phyloP scores from a whole-genome alignment of 2,113 vertebrate genomes.

The Larimichthys polyactis region DNA sequence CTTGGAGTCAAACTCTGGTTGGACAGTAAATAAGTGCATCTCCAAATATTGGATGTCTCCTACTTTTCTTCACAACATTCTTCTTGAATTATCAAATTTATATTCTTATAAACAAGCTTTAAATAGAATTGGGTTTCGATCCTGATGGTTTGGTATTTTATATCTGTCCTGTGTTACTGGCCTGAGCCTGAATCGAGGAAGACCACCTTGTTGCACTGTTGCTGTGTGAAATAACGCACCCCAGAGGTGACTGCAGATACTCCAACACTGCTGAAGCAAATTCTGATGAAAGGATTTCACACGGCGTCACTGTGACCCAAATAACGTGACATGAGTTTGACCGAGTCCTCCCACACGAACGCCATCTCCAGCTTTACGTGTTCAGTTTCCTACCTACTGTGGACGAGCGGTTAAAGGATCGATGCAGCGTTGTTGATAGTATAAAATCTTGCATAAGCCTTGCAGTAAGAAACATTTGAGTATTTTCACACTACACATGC shows the following conservation, averaged over 20 bases:
- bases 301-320: not conserved
- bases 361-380: not conserved
- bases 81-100: too few relatives aligned
- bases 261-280: conserved; percentile 7
- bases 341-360: conserved; percentile 18
- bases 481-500: conserved; percentile 71
- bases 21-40: not conserved
- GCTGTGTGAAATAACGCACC: not conserved
- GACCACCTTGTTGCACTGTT: too few relatives aligned
- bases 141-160: too few relatives aligned
- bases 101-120: too few relatives aligned
- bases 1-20: not conserved
- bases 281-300: conserved; percentile 61
- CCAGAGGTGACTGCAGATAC: not conserved
- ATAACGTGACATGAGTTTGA: conserved; percentile 28
- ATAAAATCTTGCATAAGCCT: conserved; percentile 79
- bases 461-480: conserved; percentile 64
- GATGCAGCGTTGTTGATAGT: conserved; percentile 48
- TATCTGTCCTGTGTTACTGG: too few relatives aligned
- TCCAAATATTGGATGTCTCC: too few relatives aligned
- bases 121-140: too few relatives aligned
- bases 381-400: conserved; percentile 31
- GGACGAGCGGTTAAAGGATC: conserved; percentile 62
- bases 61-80: too few relatives aligned
- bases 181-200: too few relatives aligned